Evolutionary conservation across 1,140 invertebrate species (phyloP), one percentile per base, ranked within the genome.

Genomic region (Venturia canescens): DNA sequence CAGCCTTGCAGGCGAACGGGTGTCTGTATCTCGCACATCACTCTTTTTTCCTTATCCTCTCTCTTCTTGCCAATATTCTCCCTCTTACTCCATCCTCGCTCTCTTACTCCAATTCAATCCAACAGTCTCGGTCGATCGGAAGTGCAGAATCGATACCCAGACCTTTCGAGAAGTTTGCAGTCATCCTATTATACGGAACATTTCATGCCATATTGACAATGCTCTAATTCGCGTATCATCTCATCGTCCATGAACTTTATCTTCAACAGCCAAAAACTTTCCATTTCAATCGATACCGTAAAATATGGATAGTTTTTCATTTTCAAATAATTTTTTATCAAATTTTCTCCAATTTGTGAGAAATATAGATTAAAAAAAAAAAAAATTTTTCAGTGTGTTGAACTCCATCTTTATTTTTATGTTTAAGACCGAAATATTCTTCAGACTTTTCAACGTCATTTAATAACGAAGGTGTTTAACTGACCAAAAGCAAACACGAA

Each of bases 131-230:
- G 38, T 27, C 53, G 72, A 23, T 29, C 72, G 72, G 53, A 76
- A 76, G 72, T 34, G 60, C 23, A 63, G 53, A 76, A 76, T 76
- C 72, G 72, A 76, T 76, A 76, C 50, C 60, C 50, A 23, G 53
- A 57, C 72, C 72, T 60, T 29, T 27, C 16, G 29, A 21, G 7
- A 76, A 27, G 48, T 60, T 76, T 21, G 53, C 29, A 76, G 26
- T 76, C 72, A 76, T 44, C 53, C 72, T 63, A 26, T 63, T 23
- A 63, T 26, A 63, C 27, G n/a, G 60, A 15, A 23, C 23, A 27
- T 63, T 63, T 27, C 60, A 63, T 13, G n/a, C 23, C 3, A 18
- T 27, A 63, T 63, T 2, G 23, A 63, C 60, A 27, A 3, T 21
- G 5, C 23, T 13, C 23, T 63, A n/a, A n/a, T n/a, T 6, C 27